These are phyloP conservation scores for Brachionus sp. DNA, from an alignment of 1,140 invertebrate species.

Conservation along the genomic window DNA sequence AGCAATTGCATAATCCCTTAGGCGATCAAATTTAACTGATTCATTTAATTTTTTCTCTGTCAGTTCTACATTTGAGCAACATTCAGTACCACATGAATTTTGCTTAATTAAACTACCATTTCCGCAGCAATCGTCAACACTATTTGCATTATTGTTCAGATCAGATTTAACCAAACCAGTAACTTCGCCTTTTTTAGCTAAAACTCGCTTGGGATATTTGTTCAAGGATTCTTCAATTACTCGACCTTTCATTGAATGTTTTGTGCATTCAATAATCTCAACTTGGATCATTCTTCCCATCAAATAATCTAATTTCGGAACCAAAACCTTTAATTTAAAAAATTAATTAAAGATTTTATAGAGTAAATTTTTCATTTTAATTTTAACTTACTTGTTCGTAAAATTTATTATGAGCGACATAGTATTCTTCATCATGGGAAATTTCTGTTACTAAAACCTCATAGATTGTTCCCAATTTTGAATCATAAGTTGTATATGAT, in stretches of 20 bases:
- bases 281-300: slow-evolving; percentile 80
- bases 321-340: slow-evolving; percentile 28
- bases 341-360: slow-evolving; percentile 24
- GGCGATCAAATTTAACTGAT: neutral
- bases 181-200: neutral
- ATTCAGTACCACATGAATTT: neutral
- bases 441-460: slow-evolving; percentile 85
- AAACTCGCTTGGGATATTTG: neutral
- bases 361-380: neutral
- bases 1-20: slow-evolving; percentile 24
- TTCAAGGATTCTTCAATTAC: slow-evolving; percentile 23
- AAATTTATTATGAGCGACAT: slow-evolving; percentile 88
- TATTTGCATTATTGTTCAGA: neutral
- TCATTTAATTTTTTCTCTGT: neutral
- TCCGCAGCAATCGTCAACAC: neutral
- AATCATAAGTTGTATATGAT: slow-evolving; percentile 78
- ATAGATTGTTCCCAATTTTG: slow-evolving; percentile 72
- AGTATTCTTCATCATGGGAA: slow-evolving; percentile 83
- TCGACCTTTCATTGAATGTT: slow-evolving; percentile 77
- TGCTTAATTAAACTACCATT: neutral
- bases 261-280: slow-evolving; percentile 70
- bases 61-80: neutral
- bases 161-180: neutral
- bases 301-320: slow-evolving; percentile 68
- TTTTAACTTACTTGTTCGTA: slow-evolving; percentile 76